phyloP scores from a whole-genome alignment of 2,113 vertebrate genomes.

The Strix aluco region DNA sequence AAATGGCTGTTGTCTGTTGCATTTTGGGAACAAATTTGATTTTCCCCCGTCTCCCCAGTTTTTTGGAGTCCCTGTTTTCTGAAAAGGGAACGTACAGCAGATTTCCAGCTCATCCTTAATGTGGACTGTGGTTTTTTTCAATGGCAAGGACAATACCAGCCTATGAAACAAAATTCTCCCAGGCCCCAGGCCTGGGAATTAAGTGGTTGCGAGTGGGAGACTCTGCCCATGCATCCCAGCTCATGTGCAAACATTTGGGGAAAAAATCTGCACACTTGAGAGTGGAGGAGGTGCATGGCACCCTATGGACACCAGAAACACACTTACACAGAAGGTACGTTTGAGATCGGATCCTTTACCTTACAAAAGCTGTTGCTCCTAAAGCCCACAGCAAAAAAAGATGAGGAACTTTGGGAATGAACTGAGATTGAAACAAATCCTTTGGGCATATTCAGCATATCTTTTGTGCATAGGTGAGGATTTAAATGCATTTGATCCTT shows the following conservation, averaged over 20 bases:
- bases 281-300: neutral
- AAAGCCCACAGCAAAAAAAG: neutral
- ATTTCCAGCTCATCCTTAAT: neutral
- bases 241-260: neutral
- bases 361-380: neutral
- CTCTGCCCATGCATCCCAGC: neutral
- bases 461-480: neutral
- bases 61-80: neutral
- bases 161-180: neutral
- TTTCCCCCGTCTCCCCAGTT: fast-evolving
- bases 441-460: neutral
- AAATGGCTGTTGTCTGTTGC: neutral
- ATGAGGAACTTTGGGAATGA: neutral
- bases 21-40: neutral
- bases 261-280: neutral
- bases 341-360: neutral
- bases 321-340: neutral
- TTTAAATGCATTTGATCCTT: neutral
- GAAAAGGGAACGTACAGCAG: neutral
- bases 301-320: neutral
- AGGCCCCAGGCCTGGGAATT: neutral
- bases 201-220: neutral
- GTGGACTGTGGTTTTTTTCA: neutral
- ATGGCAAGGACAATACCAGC: neutral
- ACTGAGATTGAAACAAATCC: neutral